Conservation (phyloP, 2,797 vertebrate genomes). For the Clarias laeviceps region DNA sequence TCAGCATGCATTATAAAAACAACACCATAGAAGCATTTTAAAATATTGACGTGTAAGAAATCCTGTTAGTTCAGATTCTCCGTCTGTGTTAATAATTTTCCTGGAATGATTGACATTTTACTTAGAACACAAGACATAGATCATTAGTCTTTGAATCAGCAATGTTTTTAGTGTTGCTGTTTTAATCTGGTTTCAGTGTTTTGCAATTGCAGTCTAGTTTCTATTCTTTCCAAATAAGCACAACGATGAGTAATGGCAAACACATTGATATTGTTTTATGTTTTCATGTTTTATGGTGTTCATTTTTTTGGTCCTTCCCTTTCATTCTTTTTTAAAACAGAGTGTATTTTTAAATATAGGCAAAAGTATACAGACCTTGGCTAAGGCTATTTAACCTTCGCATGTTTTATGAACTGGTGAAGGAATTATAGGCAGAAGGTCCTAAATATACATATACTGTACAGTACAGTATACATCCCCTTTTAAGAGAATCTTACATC, state of each 20-base stretch:
- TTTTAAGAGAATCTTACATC: too few species aligned
- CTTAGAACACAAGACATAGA: not conserved
- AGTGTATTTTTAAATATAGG: too few species aligned
- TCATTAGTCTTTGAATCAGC: not conserved
- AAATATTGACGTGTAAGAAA: not conserved
- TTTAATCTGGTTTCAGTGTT: slow-evolving; percentile 41
- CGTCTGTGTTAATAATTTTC: not conserved
- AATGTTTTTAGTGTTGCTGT: not conserved
- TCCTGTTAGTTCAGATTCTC: not conserved
- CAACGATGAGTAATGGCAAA: slow-evolving; percentile 11
- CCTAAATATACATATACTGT: too few species aligned
- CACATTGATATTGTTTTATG: not conserved
- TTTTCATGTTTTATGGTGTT: slow-evolving; percentile 10
- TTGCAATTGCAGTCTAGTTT: slow-evolving; percentile 1
- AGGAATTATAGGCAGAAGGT: too few species aligned
- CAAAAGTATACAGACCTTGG: too few species aligned
- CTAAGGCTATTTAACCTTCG: too few species aligned
- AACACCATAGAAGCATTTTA: not conserved
- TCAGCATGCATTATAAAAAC: not conserved
- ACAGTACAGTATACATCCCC: too few species aligned
- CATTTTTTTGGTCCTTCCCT: slow-evolving; percentile 28
- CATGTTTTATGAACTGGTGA: too few species aligned
- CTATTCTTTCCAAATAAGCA: not conserved
- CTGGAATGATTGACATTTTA: not conserved
- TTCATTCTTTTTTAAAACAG: not conserved